Conservation (phyloP, 2,797 vertebrate genomes). For the Molossus molossus region DNA sequence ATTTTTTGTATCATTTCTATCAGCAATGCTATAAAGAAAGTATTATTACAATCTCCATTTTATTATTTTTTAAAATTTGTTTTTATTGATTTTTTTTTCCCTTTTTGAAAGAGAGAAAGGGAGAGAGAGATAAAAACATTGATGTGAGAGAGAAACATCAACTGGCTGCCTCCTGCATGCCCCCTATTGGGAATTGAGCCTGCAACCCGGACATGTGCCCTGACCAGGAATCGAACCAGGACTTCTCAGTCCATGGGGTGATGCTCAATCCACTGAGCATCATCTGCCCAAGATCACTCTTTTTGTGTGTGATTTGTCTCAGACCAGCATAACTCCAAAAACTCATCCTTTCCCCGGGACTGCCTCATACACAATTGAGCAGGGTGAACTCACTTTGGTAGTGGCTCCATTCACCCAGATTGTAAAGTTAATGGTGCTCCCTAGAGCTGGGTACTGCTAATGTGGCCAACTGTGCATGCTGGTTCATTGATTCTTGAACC, state of each 20-base stretch:
- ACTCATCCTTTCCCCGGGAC: not conserved
- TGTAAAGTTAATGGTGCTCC: no score
- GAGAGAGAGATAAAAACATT: not conserved
- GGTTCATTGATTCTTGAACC: rapidly evolving
- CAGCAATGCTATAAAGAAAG: not conserved
- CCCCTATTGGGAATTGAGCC: no score
- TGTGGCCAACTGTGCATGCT: rapidly evolving
- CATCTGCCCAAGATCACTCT: rapidly evolving
- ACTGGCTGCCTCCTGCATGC: not conserved
- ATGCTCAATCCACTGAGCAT: not conserved
- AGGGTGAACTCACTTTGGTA: rapidly evolving
- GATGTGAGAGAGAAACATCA: not conserved
- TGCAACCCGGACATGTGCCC: not conserved
- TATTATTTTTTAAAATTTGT: not conserved
- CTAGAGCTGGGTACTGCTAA: not conserved
- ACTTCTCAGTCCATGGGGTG: not conserved
- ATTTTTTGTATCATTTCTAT: not conserved
- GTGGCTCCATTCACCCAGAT: rapidly evolving
- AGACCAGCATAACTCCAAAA: not conserved
- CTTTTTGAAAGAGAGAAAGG: no score
- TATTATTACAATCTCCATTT: not conserved
- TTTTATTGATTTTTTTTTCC: not conserved
- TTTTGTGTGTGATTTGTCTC: not conserved
- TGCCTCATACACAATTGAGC: rapidly evolving
- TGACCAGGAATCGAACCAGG: not conserved